Evolutionary conservation across 2,113 vertebrate species (phyloP).

Genomic region (Coptodon bakossiorum): DNA sequence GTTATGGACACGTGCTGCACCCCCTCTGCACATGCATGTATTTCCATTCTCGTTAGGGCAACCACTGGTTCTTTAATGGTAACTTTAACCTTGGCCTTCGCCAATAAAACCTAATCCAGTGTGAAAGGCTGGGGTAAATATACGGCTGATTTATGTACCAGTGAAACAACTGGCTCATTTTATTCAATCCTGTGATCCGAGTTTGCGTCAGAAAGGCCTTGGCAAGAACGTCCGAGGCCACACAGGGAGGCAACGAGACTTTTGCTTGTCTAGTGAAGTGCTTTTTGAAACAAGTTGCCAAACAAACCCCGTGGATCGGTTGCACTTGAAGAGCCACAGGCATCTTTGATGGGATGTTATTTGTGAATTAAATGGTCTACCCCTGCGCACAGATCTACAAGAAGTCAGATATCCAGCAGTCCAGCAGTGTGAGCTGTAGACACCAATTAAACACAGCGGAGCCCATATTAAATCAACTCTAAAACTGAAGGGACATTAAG

Average conservation of each 20-base stretch:
- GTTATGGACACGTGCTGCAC: neutral
- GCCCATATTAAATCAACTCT: neutral
- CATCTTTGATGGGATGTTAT: neutral
- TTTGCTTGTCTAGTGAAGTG: neutral
- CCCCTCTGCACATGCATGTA: neutral
- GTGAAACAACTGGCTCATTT: neutral
- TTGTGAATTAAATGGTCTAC: neutral
- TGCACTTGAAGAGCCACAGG: neutral
- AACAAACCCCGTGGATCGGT: rapidly evolving
- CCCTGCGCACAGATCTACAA: neutral
- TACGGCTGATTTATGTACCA: neutral
- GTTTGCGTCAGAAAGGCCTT: neutral
- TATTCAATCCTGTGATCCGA: neutral
- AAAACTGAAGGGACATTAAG: neutral
- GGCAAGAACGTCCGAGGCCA: neutral
- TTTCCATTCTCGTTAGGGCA: neutral
- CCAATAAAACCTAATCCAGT: slow-evolving; percentile 14
- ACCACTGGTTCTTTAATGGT: neutral
- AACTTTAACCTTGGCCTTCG: neutral
- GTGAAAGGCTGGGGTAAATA: neutral
- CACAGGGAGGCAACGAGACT: neutral
- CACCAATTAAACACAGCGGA: neutral
- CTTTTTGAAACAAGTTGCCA: neutral
- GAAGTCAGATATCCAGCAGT: neutral
- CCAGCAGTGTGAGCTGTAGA: neutral